A percentile compares a stretch with the other conserved stretches of the same genome.
Evolutionary conservation across 2,797 vertebrate genomes (phyloP).

Genomic region (Artibeus lituratus): DNA sequence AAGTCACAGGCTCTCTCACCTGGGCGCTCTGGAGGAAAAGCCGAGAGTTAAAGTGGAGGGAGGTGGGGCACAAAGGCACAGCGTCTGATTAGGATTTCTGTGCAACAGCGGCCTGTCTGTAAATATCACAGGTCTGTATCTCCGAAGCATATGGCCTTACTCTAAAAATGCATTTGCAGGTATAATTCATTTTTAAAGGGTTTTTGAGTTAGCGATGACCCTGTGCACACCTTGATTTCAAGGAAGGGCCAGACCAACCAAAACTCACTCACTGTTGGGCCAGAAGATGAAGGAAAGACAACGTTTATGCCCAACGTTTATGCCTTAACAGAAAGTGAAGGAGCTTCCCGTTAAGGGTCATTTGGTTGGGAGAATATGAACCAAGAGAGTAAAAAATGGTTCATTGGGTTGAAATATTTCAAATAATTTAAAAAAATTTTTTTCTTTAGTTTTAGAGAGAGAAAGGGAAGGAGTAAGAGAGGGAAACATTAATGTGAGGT

Average conservation of each 20-base stretch:
- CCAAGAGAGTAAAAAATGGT: too few relatives aligned
- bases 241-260: conserved; percentile 60
- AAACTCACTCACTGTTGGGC: conserved; percentile 58
- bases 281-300: conserved; percentile 58
- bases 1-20: conserved; percentile 74
- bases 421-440: too few relatives aligned
- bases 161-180: conserved; percentile 70
- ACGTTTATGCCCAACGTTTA: conserved; percentile 55
- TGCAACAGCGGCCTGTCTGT: conserved; percentile 53
- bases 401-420: too few relatives aligned
- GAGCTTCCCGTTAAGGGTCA: not conserved
- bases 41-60: conserved; percentile 76
- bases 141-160: conserved; percentile 62
- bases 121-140: conserved; percentile 78
- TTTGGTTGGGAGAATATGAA: too few relatives aligned
- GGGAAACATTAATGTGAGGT: too few relatives aligned
- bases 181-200: conserved; percentile 71
- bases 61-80: conserved; percentile 66
- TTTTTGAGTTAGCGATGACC: conserved; percentile 43
- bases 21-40: conserved; percentile 68
- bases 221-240: conserved; percentile 34
- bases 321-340: conserved; percentile 64
- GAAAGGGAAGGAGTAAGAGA: too few relatives aligned
- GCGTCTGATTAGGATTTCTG: conserved; percentile 68
- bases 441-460: too few relatives aligned